Evolutionary conservation across 2,797 vertebrate species (phyloP).

Genomic region (Cetoscarus ocellatus): DNA sequence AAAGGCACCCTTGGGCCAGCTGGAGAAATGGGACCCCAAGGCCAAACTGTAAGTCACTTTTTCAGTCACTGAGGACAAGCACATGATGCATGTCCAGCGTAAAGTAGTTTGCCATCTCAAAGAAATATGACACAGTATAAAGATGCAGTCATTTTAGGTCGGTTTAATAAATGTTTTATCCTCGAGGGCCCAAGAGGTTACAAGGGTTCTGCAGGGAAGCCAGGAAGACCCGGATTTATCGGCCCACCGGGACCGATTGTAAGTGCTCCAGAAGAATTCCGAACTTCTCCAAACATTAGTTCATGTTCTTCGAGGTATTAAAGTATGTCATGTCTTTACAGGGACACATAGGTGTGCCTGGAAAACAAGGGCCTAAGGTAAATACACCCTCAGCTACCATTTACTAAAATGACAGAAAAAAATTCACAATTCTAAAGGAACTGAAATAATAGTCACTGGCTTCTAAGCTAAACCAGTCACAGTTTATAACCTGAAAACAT

Average conservation of each 20-base stretch:
- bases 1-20: conserved; percentile 80
- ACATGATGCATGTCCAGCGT: conserved; percentile 41
- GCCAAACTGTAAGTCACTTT: conserved; percentile 82
- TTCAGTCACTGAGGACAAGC: conserved; percentile 52
- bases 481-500: conserved; percentile 23
- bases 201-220: conserved; percentile 85
- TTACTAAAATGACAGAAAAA: conserved; percentile 20
- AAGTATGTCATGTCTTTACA: conserved; percentile 74
- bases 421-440: conserved; percentile 40
- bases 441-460: neutral
- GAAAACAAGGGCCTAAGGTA: conserved; percentile 83
- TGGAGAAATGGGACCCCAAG: conserved; percentile 87
- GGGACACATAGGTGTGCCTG: conserved; percentile 83
- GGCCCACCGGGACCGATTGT: conserved; percentile 83
- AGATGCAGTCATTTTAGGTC: conserved; percentile 54
- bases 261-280: conserved; percentile 70
- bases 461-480: neutral
- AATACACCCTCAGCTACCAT: conserved; percentile 44
- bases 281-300: conserved; percentile 58
- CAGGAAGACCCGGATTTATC: conserved; percentile 87
- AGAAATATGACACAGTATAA: conserved; percentile 56
- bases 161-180: conserved; percentile 76
- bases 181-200: conserved; percentile 82
- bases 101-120: conserved; percentile 68
- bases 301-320: conserved; percentile 64